Base-by-base conservation (phyloP, 2,113 vertebrate species). In the Synchiropus splendidus region DNA sequence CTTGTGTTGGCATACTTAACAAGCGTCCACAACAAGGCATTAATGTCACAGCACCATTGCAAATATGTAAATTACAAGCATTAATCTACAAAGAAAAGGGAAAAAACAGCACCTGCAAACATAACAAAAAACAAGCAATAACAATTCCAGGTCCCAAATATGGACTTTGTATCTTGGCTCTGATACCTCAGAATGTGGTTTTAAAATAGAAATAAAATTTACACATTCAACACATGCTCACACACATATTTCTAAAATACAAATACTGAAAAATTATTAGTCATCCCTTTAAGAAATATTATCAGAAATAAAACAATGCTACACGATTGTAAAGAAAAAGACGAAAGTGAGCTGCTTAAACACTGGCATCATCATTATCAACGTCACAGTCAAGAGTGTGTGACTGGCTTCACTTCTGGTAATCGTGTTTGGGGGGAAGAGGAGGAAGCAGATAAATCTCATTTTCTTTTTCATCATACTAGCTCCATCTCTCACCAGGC, bases 381-480 rank as follows among this genome's bases (percentile, higher is more conserved):
- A 51, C 52, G 41, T 51, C 36, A 53, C 45, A 53, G 54, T 45
- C 37, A 42, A 10, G n/a, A 27, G 21, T 27, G 21, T 27, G 21
- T 27, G 21, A 27, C 21, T 27, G 4, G 21, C 21, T 27, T 27
- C 21, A 27, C 21, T 27, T 27, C 21, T 27, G 21, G 21, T 27
- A 27, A 27, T 27, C 21, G 8, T 27, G 21, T 27, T 27, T 27
- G 36, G 46, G 39, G 54, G 40, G 15, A 16, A 36, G 38, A 49
- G 46, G 53, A 42, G 13, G 43, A 6, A 16, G 46, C 33, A 43
- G 49, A 76, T 77, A 68, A 73, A 75, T 79, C 68, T 67, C 31
- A 41, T 51, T 55, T 49, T 54, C 33, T 64, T 75, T 78, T 78
- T 78, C 70, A 79, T 81, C 70, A 72, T 42, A 33, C 58, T 48